phyloP scores from a whole-genome alignment of 2,797 vertebrate species.

The Parauchenoglanis punctatus region DNA sequence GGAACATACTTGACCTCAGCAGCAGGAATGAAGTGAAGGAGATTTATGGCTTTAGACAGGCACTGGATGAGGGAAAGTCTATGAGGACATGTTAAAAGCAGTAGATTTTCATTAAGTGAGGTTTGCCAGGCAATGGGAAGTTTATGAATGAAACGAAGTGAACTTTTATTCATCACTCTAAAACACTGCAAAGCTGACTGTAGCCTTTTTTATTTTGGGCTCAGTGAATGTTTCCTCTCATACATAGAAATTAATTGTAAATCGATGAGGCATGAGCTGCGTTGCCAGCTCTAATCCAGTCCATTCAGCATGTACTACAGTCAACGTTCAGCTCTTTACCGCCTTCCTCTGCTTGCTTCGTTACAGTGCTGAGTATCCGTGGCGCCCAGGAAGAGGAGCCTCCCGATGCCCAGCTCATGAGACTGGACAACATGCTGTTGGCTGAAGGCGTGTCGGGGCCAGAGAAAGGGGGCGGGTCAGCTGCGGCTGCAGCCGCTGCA shows the following conservation, averaged over 20 bases:
- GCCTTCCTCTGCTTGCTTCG: constrained; percentile 59
- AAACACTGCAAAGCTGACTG: constrained; percentile 45
- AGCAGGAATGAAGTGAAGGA: not conserved
- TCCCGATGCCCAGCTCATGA: constrained; percentile 94
- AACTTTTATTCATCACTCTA: constrained; percentile 33
- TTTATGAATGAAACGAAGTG: constrained; percentile 49
- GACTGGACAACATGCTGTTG: constrained; percentile 97
- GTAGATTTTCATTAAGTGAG: constrained; percentile 30
- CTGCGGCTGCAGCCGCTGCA: constrained; percentile 86
- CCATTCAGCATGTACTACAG: constrained; percentile 52
- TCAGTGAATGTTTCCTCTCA: constrained; percentile 36
- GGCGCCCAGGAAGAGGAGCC: constrained; percentile 97
- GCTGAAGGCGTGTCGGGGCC: constrained; percentile 94
- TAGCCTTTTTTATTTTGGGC: constrained; percentile 24
- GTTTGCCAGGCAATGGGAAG: constrained; percentile 27
- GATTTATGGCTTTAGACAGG: constrained; percentile 9
- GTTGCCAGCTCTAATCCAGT: constrained; percentile 14
- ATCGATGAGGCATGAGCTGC: constrained; percentile 9
- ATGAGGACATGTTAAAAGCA: constrained; percentile 18
- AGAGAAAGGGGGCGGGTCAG: constrained; percentile 91
- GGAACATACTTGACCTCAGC: constrained; percentile 9
- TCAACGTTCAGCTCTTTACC: constrained; percentile 61
- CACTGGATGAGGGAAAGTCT: not conserved
- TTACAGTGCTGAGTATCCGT: constrained; percentile 93
- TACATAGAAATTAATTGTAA: constrained; percentile 44